phyloP scores from a whole-genome alignment of 2,797 vertebrate genomes.

The Pitangus sulphuratus region DNA sequence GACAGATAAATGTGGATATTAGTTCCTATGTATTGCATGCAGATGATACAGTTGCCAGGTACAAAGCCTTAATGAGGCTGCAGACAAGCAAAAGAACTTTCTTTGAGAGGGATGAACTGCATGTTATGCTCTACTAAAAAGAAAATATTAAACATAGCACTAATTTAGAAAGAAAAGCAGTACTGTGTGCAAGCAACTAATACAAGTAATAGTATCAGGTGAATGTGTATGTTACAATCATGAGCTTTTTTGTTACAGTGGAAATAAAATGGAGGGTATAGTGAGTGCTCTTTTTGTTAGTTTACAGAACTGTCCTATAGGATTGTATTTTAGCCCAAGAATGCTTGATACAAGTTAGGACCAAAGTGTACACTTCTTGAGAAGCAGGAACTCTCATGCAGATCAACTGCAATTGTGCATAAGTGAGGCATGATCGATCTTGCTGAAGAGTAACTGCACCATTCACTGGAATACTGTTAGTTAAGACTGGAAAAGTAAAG shows the following conservation, averaged over 20 bases:
- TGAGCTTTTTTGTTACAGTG: background rate
- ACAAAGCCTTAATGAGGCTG: background rate
- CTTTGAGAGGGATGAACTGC: background rate
- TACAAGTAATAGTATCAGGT: background rate
- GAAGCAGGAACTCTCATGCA: background rate
- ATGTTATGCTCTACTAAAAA: background rate
- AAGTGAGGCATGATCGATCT: constrained; percentile 17
- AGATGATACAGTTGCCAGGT: background rate
- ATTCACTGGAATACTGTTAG: background rate
- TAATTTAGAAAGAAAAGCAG: background rate
- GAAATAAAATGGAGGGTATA: background rate
- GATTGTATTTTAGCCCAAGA: constrained; percentile 17
- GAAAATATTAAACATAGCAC: background rate
- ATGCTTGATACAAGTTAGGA: background rate
- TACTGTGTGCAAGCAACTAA: background rate
- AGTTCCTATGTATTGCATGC: background rate
- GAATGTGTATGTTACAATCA: background rate
- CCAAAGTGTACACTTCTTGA: background rate
- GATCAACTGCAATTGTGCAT: background rate
- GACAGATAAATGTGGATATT: background rate
- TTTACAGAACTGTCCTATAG: background rate
- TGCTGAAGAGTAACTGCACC: background rate
- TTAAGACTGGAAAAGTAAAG: background rate
- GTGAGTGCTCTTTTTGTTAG: background rate
- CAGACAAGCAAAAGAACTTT: background rate